These are phyloP conservation scores for Lithobates pipiens DNA, from an alignment of 2,797 vertebrate genomes.

Conservation along the genomic window DNA sequence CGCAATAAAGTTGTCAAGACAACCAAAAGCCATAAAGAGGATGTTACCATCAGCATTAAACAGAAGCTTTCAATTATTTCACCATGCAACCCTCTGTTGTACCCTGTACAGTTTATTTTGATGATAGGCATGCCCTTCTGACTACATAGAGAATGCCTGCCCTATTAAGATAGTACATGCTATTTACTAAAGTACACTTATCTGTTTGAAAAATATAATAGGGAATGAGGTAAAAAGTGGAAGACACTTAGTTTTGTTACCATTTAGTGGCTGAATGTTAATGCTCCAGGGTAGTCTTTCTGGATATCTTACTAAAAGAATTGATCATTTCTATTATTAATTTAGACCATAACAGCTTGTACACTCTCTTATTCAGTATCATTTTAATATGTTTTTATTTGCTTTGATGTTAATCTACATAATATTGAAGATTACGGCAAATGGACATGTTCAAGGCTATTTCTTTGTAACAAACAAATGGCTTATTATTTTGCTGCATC, in stretches of 20 bases:
- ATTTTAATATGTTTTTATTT: slow-evolving; percentile 1
- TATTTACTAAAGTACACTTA: slow-evolving; percentile 77
- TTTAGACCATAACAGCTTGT: background rate
- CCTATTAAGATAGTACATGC: slow-evolving; percentile 75
- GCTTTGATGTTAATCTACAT: slow-evolving; percentile 6
- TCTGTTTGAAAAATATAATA: slow-evolving; percentile 76
- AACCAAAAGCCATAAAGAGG: slow-evolving; percentile 79
- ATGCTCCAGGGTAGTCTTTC: slow-evolving; percentile 39
- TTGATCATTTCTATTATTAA: slow-evolving; percentile 4
- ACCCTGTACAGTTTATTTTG: slow-evolving; percentile 81
- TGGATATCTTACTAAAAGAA: slow-evolving; percentile 15
- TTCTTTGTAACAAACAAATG: background rate
- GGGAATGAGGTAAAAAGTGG: slow-evolving; percentile 74
- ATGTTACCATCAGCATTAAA: slow-evolving; percentile 76
- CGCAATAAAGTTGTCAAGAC: slow-evolving; percentile 82
- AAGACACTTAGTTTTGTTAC: slow-evolving; percentile 70
- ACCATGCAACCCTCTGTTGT: slow-evolving; percentile 74
- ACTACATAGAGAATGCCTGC: slow-evolving; percentile 75
- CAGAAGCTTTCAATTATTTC: slow-evolving; percentile 81
- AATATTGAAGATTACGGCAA: background rate
- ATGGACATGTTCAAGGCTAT: slow-evolving; percentile 14
- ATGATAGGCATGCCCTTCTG: slow-evolving; percentile 79
- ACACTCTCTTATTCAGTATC: background rate
- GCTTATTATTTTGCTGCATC: slow-evolving; percentile 13
- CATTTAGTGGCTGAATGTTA: slow-evolving; percentile 67